A percentile compares a stretch with the other conserved stretches of the same genome.
These are phyloP conservation scores for Melanchra persicariae DNA, from an alignment of 2,888 invertebrate species.

Conservation along the genomic window DNA sequence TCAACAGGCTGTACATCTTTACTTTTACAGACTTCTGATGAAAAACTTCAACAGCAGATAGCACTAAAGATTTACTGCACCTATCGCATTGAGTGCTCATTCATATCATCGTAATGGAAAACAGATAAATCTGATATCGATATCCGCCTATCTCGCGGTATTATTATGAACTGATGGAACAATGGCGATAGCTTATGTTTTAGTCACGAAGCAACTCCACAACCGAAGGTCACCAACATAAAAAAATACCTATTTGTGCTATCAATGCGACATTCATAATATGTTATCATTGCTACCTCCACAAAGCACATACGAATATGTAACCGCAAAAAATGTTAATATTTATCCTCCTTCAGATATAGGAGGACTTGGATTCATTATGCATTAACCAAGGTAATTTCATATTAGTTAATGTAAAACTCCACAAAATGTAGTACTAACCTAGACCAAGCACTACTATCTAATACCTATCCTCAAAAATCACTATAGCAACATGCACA, in stretches of 20 bases:
- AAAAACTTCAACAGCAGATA: conserved; percentile 21
- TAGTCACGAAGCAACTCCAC: conserved; percentile 70
- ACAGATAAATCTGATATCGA: conserved; percentile 51
- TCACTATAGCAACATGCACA: conserved; percentile 30
- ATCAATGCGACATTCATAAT: conserved; percentile 23
- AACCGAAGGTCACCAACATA: conserved; percentile 57
- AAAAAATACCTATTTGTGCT: conserved; percentile 42
- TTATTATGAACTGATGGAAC: conserved; percentile 65
- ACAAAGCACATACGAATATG: not conserved
- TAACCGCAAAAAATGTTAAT: conserved; percentile 1
- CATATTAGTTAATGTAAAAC: too few relatives aligned
- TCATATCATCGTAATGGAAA: conserved; percentile 32
- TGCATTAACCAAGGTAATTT: too few relatives aligned
- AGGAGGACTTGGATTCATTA: too few relatives aligned
- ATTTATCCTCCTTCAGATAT: not conserved
- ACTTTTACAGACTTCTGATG: not conserved
- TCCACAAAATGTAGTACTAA: not conserved
- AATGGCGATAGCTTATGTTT: conserved; percentile 68
- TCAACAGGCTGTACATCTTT: not conserved
- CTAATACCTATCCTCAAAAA: conserved; percentile 1
- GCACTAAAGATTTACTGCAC: not conserved
- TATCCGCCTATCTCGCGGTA: conserved; percentile 72
- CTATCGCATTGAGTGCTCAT: conserved; percentile 8
- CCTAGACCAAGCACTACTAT: not conserved
- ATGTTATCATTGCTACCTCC: conserved; percentile 6